These are phyloP conservation scores for Geophilus truncorum DNA, from an alignment of 2,888 invertebrate species.

Conservation along the genomic window DNA sequence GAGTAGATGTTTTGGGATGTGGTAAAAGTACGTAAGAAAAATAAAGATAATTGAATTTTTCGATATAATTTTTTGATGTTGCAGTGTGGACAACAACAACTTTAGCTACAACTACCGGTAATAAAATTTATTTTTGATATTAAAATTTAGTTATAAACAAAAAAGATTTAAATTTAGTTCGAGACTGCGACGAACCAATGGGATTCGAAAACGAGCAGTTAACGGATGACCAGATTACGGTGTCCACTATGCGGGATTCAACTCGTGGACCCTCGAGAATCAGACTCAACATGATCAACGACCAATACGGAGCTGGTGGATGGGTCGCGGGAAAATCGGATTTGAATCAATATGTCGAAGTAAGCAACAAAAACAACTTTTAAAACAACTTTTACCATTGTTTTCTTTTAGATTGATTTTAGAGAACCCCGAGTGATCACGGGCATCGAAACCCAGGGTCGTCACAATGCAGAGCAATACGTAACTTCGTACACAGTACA, in stretches of 20 bases:
- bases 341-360: conserved; percentile 38
- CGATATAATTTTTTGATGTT: not conserved
- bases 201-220: conserved; percentile 62
- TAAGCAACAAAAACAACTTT: too few relatives aligned
- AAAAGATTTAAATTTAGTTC: too few relatives aligned
- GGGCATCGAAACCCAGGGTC: conserved; percentile 65
- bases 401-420: conserved; percentile 64
- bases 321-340: conserved; percentile 43
- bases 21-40: conserved; percentile 42
- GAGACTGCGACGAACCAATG: conserved; percentile 60
- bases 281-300: conserved; percentile 49
- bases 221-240: conserved; percentile 60
- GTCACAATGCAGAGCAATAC: conserved; percentile 59
- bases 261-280: conserved; percentile 48
- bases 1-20: conserved; percentile 72
- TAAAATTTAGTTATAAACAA: not conserved
- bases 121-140: not conserved
- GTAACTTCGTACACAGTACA: conserved; percentile 67
- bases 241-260: conserved; percentile 56
- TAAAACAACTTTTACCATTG: too few relatives aligned
- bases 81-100: not conserved
- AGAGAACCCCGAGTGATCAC: conserved; percentile 68
- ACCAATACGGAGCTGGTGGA: conserved; percentile 37
- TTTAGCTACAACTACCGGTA: not conserved
- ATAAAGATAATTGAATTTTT: not conserved